Evolutionary conservation across 2,888 invertebrate species (phyloP).

Genomic region (Orchesella flavescens): DNA sequence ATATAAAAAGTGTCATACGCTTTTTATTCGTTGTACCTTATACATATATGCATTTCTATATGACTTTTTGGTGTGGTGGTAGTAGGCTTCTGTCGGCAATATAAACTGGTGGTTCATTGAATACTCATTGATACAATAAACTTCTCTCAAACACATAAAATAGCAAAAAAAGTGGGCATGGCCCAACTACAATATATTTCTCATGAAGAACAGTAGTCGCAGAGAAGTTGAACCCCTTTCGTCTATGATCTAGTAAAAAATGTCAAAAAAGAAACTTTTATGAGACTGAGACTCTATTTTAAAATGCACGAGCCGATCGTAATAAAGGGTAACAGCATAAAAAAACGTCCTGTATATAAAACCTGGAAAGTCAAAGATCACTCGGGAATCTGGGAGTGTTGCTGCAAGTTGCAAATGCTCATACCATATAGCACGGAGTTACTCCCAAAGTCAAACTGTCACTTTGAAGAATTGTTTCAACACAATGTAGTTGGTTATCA

Average conservation of each 20-base stretch:
- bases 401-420: no score
- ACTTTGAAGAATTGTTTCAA: not conserved
- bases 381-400: no score
- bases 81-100: not conserved
- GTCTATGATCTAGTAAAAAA: slow-evolving; percentile 48
- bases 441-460: not conserved
- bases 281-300: slow-evolving; percentile 48
- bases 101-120: slow-evolving; percentile 20
- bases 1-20: slow-evolving; percentile 40
- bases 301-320: slow-evolving; percentile 31
- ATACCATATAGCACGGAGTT: no score
- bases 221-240: slow-evolving; percentile 38
- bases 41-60: no score
- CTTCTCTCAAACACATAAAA: slow-evolving; percentile 37
- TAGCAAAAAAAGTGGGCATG: slow-evolving; percentile 49
- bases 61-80: not conserved
- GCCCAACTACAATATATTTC: slow-evolving; percentile 39
- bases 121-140: slow-evolving; percentile 35
- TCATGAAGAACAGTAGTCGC: slow-evolving; percentile 28
- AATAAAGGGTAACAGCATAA: slow-evolving; percentile 37
- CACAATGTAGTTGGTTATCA: not conserved
- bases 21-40: no score
- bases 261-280: slow-evolving; percentile 24
- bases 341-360: not conserved
- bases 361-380: not conserved